phyloP scores from a whole-genome alignment of 2,888 invertebrate genomes.

The Epinotia ramella region DNA sequence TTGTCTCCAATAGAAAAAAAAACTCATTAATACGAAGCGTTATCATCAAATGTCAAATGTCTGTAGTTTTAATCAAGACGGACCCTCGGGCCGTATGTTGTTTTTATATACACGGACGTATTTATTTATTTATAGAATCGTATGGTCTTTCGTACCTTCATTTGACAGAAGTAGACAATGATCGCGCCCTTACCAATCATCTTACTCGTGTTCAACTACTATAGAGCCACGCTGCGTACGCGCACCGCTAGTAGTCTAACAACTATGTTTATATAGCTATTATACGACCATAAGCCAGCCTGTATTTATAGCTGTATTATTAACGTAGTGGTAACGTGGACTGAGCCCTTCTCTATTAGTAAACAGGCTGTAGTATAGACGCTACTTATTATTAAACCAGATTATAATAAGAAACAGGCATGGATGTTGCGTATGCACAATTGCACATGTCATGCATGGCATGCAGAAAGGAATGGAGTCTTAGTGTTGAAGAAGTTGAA shows the following conservation, averaged over 20 bases:
- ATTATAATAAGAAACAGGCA: neutral
- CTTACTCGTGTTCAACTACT: slow-evolving; percentile 63
- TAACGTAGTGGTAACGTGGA: slow-evolving; percentile 34
- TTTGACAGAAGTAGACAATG: slow-evolving; percentile 46
- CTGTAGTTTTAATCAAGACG: no score
- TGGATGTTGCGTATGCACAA: neutral
- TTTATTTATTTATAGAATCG: no score
- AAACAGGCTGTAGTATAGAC: slow-evolving; percentile 3
- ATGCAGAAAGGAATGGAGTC: neutral
- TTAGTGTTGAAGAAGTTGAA: neutral
- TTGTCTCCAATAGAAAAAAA: no score
- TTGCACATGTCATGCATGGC: neutral
- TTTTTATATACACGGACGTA: no score
- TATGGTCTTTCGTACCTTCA: neutral
- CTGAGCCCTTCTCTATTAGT: slow-evolving; percentile 29
- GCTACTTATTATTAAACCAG: slow-evolving; percentile 1
- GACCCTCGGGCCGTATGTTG: no score
- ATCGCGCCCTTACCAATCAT: slow-evolving; percentile 65
- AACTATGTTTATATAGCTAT: slow-evolving; percentile 45
- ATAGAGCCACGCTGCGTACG: slow-evolving; percentile 60
- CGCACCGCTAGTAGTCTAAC: slow-evolving; percentile 54
- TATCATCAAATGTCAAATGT: no score
- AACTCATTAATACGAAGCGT: no score
- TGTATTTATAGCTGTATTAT: slow-evolving; percentile 40
- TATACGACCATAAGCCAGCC: slow-evolving; percentile 43